Base-by-base conservation (phyloP, 2,113 vertebrate genomes). In the Leucoraja erinaceus region DNA sequence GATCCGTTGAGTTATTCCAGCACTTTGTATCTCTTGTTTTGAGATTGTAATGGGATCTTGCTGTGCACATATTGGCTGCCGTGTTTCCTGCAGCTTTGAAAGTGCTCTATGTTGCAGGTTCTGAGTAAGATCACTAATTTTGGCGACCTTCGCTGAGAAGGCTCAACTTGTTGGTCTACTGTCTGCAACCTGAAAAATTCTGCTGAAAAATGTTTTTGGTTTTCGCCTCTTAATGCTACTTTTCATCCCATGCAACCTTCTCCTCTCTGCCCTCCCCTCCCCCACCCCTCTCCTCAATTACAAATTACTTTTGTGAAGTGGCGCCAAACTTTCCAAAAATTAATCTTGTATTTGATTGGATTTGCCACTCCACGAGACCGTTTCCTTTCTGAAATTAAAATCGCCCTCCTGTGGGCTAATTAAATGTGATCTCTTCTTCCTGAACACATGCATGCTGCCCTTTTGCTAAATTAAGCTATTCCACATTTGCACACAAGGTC, bases 341-440 rank as follows among this genome's bases (percentile, higher is more conserved):
- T 20, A 28, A 18, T 63, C 83, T 63, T 11, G n/a, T 12, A 31
- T 14, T 31, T 88, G 61, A 88, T 88, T 88, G 83, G 56, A 88
- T n/a, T 63, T 66, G 59, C n/a, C n/a, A 5, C 0, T 88, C 28
- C 14, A 0, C 5, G 59, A 18, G n/a, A 59, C 83, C n/a, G 18
- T 66, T 88, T 88, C 61, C 59, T 33, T 8, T 6, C 56, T 10
- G 28, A 63, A 88, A 63, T 16, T n/a, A 83, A 81, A 47, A 10
- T 0, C 79, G 12, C 54, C 79, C 79, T 66, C 83, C 83, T 14
- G 16, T 10, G 12, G 83, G 28, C 83, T 31, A 88, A 88, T 88
- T 66, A 88, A 88, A 63, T 7, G 59, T 88, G 83, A 88, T 88
- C 59, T 31, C 83, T 59, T 63, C 61, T 88, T 63, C 83, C 59